phyloP scores from a whole-genome alignment of 2,888 invertebrate genomes.

The Ectemnius cavifrons region DNA sequence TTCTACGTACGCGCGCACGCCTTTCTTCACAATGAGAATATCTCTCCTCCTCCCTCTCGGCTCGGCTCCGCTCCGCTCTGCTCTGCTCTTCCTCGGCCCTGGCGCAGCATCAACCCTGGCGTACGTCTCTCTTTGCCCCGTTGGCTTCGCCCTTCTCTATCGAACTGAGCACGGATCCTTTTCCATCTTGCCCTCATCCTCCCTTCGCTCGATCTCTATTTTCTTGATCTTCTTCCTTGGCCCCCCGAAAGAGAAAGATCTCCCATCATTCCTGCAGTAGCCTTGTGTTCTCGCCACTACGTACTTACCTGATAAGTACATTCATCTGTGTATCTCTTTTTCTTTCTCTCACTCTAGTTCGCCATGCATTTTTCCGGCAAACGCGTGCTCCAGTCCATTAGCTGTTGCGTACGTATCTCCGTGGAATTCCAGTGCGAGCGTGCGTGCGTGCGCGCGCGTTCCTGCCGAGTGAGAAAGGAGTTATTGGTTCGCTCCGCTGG shows the following conservation, averaged over 20 bases:
- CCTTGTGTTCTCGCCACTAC: too few relatives aligned
- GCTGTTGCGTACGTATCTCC: background rate
- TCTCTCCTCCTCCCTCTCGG: slow-evolving; percentile 12
- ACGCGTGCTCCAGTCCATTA: background rate
- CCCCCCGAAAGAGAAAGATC: background rate
- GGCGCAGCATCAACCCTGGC: too few relatives aligned
- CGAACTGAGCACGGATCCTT: background rate
- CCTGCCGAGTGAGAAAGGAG: too few relatives aligned
- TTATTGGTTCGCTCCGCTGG: slow-evolving; percentile 7
- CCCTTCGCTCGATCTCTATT: slow-evolving; percentile 42
- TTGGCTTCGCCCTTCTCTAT: slow-evolving; percentile 56
- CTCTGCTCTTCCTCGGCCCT: slow-evolving; percentile 52
- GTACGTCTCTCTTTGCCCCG: slow-evolving; percentile 72
- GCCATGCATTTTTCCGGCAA: background rate
- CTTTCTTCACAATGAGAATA: slow-evolving; percentile 64
- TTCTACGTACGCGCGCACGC: slow-evolving; percentile 62
- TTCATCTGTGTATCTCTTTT: too few relatives aligned
- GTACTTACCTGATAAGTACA: too few relatives aligned
- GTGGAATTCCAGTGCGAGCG: slow-evolving; percentile 8
- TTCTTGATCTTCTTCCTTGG: slow-evolving; percentile 15
- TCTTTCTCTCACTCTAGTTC: background rate
- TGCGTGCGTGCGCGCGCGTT: background rate
- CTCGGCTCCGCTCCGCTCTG: slow-evolving; percentile 15
- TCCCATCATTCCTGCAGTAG: too few relatives aligned
- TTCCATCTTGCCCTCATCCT: slow-evolving; percentile 34